phyloP scores from a whole-genome alignment of 2,888 invertebrate genomes.

The Notodonta dromedarius region DNA sequence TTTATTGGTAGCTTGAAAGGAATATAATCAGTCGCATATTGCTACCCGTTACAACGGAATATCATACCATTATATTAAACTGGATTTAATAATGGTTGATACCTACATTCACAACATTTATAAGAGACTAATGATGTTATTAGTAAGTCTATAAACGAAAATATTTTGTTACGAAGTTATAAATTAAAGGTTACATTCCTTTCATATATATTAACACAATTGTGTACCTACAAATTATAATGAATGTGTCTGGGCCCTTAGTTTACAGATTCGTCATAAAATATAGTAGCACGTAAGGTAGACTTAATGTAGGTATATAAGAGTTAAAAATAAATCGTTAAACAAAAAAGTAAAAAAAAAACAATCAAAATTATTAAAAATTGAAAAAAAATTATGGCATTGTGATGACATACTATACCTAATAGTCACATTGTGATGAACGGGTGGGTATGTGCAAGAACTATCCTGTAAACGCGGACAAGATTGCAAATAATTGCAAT shows the following conservation, averaged over 20 bases:
- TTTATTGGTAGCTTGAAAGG: constrained; percentile 73
- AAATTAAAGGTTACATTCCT: constrained; percentile 85
- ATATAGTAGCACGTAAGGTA: constrained; percentile 74
- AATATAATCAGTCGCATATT: constrained; percentile 69
- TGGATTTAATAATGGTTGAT: constrained; percentile 84
- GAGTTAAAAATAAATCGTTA: constrained; percentile 52
- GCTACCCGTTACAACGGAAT: constrained; percentile 59
- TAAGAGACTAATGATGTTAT: constrained; percentile 68
- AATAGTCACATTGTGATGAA: constrained; percentile 58
- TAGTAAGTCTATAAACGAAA: constrained; percentile 57
- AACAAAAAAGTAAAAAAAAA: constrained; percentile 46
- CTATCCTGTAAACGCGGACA: constrained; percentile 81
- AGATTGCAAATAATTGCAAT: constrained; percentile 76
- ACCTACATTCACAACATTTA: constrained; percentile 51
- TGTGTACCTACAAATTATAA: constrained; percentile 78
- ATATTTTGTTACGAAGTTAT: constrained; percentile 81
- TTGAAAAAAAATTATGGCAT: constrained; percentile 69
- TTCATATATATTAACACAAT: constrained; percentile 59
- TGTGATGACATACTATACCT: constrained; percentile 66
- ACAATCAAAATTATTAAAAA: constrained; percentile 43
- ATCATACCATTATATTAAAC: constrained; percentile 82
- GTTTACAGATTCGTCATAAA: constrained; percentile 83
- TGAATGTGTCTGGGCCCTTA: constrained; percentile 84
- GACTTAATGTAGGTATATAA: constrained; percentile 71
- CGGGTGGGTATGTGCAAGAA: constrained; percentile 64